Evolutionary conservation across 2,113 vertebrate species (phyloP), one percentile per base, ranked within the genome.

Genomic region (Chauna torquata): DNA sequence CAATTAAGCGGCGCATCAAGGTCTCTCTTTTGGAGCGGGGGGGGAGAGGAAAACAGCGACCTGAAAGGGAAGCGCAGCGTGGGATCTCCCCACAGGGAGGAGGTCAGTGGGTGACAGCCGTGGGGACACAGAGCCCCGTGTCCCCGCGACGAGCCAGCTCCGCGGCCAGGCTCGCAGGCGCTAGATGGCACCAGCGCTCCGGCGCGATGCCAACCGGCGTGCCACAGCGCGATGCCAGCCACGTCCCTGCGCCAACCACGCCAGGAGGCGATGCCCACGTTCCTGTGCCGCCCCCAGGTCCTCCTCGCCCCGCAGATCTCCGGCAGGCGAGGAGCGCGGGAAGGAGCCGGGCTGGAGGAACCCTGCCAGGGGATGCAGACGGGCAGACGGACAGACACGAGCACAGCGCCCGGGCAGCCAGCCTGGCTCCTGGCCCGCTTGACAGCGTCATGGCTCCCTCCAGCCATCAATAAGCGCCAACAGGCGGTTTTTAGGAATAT

Each of bases 171-270:
- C 70, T 79, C 66, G 66, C 54, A 79, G 52, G 93, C 92, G 0
- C 87, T 90, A 94, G 95, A 49, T 93, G 96, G 95, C 95, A 95
- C 79, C 96, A 95, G 74, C 8, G 61, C 86, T 86, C 61, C 88
- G 92, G 79, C 3, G 0, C 2, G 0, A 54, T 42, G 64, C 64
- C 90, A 88, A 11, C 24, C 5, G 1, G 32, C 3, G 0, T 20
- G 34, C 25, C 57, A 59, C 18, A 14, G 27, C 52, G 4, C 14
- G 12, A 52, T 27, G 50, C 24, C 50, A 52, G 24, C 62, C 40
- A 20, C 7, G 18, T 49, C 47, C 47, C 47, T 20, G 57, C 5
- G 32, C 38, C 89, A 70, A 36, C 25, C 34, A 1, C 6, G 24
- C 59, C 54, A 24, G 28, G 62, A 18, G 18, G 27, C 13, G 16